These are phyloP conservation scores for Tragelaphus buxtoni DNA, from an alignment of 2,113 vertebrate species.

Conservation along the genomic window DNA sequence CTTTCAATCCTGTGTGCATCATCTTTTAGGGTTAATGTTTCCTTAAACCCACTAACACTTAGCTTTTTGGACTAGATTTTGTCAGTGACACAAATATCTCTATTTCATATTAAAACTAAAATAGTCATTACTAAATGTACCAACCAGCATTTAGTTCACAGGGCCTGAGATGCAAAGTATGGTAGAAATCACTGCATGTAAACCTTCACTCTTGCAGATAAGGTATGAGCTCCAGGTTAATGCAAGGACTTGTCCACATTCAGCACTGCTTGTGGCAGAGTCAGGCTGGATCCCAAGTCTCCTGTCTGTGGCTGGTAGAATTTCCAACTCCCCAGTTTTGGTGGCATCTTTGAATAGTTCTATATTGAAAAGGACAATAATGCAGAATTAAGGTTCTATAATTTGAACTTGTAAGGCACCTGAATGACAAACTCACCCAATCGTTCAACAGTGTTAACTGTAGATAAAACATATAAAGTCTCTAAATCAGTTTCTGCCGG, in stretches of 20 bases:
- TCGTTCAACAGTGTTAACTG: background rate
- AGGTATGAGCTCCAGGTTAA: background rate
- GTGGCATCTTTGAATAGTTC: background rate
- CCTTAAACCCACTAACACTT: background rate
- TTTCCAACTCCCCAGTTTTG: background rate
- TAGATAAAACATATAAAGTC: background rate
- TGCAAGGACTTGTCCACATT: background rate
- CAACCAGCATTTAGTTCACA: fast-evolving
- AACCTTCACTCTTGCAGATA: background rate
- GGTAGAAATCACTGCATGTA: background rate
- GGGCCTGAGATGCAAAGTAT: background rate
- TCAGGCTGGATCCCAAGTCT: background rate
- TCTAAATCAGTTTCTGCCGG: background rate
- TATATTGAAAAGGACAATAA: background rate
- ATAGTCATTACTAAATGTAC: background rate
- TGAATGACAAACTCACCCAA: background rate
- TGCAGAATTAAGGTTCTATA: background rate
- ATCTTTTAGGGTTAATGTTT: background rate
- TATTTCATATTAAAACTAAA: background rate
- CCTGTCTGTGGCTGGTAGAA: background rate
- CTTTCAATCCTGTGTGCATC: too few relatives aligned
- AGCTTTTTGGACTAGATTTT: background rate
- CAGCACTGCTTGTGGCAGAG: background rate
- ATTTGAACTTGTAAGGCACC: background rate
- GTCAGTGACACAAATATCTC: background rate